Evolutionary conservation across 2,888 invertebrate genomes (phyloP), one percentile per base, ranked within the genome.

Genomic region (Drosophila falleni): DNA sequence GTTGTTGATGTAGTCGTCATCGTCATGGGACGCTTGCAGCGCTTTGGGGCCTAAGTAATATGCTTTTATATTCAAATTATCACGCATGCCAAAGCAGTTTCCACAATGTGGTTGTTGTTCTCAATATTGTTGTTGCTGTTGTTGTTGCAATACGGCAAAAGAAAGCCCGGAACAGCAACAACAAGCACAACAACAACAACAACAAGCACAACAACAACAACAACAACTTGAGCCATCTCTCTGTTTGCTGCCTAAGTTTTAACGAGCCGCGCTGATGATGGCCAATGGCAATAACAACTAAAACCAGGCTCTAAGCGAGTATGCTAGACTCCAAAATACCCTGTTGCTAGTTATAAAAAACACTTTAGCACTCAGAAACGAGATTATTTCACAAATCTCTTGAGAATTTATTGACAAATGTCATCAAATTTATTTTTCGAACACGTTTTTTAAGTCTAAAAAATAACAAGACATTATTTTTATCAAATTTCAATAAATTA

Each of bases 31-130:
- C 58, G 33, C 71, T 56, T 63, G 49, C 58, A 41, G 41, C 41
- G 51, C 50, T 61, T 66, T 61, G 64, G 67, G 54, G 72, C 19
- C 56, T 42, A 71, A 67, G 80, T 85, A 82, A 83, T 86, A 79
- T 82, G 82, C 83, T 82, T 83, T 83, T 83, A 83, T 83, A 83
- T 83, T 83, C 83, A 83, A 83, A 83, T 83, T 83, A 86, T 72
- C 79, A 86, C 86, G 83, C 83, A 86, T 81, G 81, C 81, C 79
- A 76, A 82, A 44, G 74, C 71, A 78, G 74, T 78, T 72, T 59
- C 80, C 78, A 67, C 42, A 44, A 23, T 49, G 13, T 23, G 9
- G 15, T 46, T 15, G n/a, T 37, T 23, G 23, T 44, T 31, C n/a
- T 26, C 39, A 6, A 33, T 19, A 6, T 33, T 54, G 15, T 51